A percentile compares a stretch with the other conserved stretches of the same genome.
phyloP scores from a whole-genome alignment of 2,797 vertebrate species.

The Malacoctenus gilli region DNA sequence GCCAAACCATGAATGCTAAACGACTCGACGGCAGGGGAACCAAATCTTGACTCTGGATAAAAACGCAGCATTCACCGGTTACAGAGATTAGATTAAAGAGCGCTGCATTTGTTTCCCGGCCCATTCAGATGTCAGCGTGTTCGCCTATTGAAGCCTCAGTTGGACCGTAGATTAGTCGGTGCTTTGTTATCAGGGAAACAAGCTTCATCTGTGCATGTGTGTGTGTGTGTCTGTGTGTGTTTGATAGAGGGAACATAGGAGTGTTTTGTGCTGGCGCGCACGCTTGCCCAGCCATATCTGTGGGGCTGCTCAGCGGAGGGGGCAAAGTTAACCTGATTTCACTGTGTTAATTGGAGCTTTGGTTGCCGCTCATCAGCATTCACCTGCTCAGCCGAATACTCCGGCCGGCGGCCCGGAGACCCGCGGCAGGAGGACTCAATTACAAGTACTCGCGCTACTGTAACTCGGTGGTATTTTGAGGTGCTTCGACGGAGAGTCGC shows the following conservation, averaged over 20 bases:
- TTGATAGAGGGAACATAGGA: conserved; percentile 13
- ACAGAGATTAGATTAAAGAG: conserved; percentile 54
- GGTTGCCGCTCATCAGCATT: conserved; percentile 58
- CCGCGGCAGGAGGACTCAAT: no score
- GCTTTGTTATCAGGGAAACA: conserved; percentile 32
- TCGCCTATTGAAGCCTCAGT: conserved; percentile 22
- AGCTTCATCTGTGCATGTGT: no score
- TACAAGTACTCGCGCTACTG: no score
- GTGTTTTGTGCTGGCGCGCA: conserved; percentile 16
- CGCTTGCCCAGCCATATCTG: conserved; percentile 29
- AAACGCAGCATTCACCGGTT: conserved; percentile 39
- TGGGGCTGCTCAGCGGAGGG: conserved; percentile 20
- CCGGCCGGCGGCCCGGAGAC: no score
- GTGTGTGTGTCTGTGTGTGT: conserved; percentile 22
- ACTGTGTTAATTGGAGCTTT: conserved; percentile 47
- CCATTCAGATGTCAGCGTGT: conserved; percentile 48
- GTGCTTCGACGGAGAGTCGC: no score
- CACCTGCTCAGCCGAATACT: conserved; percentile 51
- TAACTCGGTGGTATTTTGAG: no score
- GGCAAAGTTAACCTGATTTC: conserved; percentile 38
- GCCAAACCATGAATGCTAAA: conserved; percentile 66
- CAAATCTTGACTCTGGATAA: conserved; percentile 47
- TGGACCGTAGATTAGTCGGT: conserved; percentile 1
- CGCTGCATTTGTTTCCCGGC: conserved; percentile 48
- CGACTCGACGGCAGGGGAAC: conserved; percentile 53